These are phyloP conservation scores for Melanaphis sacchari DNA, from an alignment of 1,140 invertebrate species.

Conservation along the genomic window DNA sequence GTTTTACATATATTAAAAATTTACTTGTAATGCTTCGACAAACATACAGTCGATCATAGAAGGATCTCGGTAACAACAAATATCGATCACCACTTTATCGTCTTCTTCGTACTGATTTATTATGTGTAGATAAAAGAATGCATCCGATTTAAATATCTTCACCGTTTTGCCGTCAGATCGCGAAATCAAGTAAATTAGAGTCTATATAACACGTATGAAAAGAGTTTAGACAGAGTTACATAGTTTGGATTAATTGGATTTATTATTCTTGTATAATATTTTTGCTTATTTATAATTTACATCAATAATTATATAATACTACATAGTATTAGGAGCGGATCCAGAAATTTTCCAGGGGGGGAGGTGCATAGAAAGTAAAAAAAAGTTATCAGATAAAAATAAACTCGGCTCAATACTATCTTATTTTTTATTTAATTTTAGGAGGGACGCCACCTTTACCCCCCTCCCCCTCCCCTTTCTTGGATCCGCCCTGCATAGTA, in stretches of 20 bases:
- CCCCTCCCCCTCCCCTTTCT: no score
- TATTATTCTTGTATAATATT: no score
- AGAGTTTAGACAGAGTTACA: neutral
- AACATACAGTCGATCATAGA: conserved; percentile 87
- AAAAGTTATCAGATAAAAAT: no score
- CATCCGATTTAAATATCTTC: conserved; percentile 72
- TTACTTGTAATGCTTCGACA: conserved; percentile 78
- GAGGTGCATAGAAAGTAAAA: no score
- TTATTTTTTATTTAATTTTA: no score
- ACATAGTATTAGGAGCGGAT: no score
- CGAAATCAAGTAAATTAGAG: conserved; percentile 76
- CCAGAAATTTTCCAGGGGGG: no score
- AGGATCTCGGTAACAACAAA: conserved; percentile 83
- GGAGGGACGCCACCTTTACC: no score
- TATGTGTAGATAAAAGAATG: conserved; percentile 87
- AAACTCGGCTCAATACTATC: no score
- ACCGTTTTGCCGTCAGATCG: conserved; percentile 69
- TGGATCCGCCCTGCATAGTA: no score
- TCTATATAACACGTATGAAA: conserved; percentile 65
- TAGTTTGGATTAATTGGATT: neutral
- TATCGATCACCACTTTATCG: conserved; percentile 76
- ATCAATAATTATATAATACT: no score
- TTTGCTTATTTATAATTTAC: neutral
- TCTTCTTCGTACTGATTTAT: conserved; percentile 84
- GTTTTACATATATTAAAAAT: conserved; percentile 32